phyloP scores from a whole-genome alignment of 2,797 vertebrate species.

The Sternarchorhynchus goeldii region DNA sequence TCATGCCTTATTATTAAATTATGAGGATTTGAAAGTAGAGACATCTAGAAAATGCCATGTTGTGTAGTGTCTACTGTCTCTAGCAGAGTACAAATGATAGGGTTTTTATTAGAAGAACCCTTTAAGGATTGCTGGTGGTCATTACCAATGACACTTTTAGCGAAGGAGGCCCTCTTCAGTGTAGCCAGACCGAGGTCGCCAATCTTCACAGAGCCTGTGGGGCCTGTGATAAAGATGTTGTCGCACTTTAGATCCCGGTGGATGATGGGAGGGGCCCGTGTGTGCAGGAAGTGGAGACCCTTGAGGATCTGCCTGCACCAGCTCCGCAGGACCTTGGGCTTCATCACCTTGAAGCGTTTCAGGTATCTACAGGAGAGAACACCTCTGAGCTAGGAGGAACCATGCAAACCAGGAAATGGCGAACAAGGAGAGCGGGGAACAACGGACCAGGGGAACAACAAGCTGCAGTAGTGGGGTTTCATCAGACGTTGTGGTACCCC shows the following conservation, averaged over 20 bases:
- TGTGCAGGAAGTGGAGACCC: constrained; percentile 96
- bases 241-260: constrained; percentile 98
- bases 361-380: constrained; percentile 82
- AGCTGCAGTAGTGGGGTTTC: too few relatives aligned
- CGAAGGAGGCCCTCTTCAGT: constrained; percentile 96
- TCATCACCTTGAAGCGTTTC: constrained; percentile 99
- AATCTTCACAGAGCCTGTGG: constrained; percentile 98
- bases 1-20: neutral
- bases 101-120: neutral
- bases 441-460: too few relatives aligned
- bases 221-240: constrained; percentile 99
- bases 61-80: neutral
- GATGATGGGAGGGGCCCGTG: constrained; percentile 95
- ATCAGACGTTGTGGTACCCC: too few relatives aligned
- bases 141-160: constrained; percentile 97
- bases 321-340: constrained; percentile 94
- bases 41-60: too few relatives aligned
- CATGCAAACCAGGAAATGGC: too few relatives aligned
- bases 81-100: neutral
- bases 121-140: constrained; percentile 17
- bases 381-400: neutral
- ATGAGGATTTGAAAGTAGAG: too few relatives aligned
- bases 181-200: constrained; percentile 96
- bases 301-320: constrained; percentile 99
- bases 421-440: too few relatives aligned